Conservation (phyloP, 2,888 invertebrate genomes). For the Tinea semifulvella region DNA sequence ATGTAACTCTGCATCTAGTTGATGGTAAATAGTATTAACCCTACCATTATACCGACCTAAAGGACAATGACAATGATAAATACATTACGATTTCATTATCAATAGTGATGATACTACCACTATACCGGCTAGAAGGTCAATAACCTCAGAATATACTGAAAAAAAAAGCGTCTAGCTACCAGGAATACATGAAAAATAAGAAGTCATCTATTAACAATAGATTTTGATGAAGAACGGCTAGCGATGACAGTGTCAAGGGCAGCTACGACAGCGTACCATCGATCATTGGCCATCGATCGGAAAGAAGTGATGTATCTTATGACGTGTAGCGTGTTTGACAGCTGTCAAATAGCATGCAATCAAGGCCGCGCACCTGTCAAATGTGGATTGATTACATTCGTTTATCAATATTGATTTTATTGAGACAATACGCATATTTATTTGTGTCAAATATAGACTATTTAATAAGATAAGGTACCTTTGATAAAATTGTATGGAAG, state of each 20-base stretch:
- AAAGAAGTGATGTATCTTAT: constrained; percentile 14
- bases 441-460: neutral
- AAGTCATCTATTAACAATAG: constrained; percentile 17
- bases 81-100: no score
- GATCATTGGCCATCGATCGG: constrained; percentile 27
- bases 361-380: constrained; percentile 8
- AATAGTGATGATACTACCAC: no score
- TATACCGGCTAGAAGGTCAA: neutral
- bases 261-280: constrained; percentile 36
- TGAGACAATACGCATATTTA: neutral
- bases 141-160: neutral
- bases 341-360: constrained; percentile 10
- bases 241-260: constrained; percentile 34
- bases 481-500: no score
- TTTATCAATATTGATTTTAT: constrained; percentile 8
- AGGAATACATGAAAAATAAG: neutral
- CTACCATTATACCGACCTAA: no score
- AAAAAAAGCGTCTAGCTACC: neutral
- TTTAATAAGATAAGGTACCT: no score
- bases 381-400: constrained; percentile 8
- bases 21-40: no score
- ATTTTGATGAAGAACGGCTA: constrained; percentile 34
- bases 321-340: constrained; percentile 14
- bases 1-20: no score
- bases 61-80: no score